Conservation (phyloP, 2,888 invertebrate genomes). For the Nemurella pictetii region DNA sequence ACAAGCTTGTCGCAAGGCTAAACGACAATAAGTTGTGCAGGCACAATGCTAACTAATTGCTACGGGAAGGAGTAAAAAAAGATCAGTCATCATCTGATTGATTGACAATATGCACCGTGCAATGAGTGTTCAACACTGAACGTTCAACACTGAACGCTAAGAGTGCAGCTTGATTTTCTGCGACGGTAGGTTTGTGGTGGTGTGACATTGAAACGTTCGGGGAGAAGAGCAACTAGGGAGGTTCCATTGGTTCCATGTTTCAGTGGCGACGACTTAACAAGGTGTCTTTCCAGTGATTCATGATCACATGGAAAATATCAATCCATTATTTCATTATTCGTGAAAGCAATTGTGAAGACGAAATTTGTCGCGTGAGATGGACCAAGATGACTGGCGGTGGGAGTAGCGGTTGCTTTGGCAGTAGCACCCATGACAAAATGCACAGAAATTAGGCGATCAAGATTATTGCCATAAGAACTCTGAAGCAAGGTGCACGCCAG, state of each 20-base stretch:
- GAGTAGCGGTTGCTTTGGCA: not conserved
- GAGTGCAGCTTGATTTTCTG: conserved; percentile 7
- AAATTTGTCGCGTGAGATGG: conserved; percentile 36
- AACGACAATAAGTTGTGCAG: conserved; percentile 12
- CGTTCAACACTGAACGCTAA: not conserved
- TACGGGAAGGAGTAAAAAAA: conserved; percentile 4
- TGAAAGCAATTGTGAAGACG: conserved; percentile 36
- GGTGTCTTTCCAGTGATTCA: conserved; percentile 38
- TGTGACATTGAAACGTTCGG: not conserved
- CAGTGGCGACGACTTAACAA: conserved; percentile 26
- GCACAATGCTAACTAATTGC: conserved; percentile 23
- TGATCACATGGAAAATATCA: conserved; percentile 34
- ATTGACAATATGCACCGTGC: not conserved
- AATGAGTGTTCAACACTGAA: not conserved
- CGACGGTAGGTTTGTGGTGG: too few relatives aligned
- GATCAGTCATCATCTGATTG: not conserved
- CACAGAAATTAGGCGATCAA: not conserved
- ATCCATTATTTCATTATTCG: conserved; percentile 41
- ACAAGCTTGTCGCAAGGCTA: conserved; percentile 9
- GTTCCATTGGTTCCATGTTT: not conserved
- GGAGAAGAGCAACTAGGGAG: not conserved
- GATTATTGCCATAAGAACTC: not conserved
- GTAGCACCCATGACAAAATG: not conserved
- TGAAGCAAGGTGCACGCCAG: not conserved
- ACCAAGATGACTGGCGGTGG: conserved; percentile 2